A percentile compares a stretch with the other conserved stretches of the same genome.
These are phyloP conservation scores for Cryptus armator DNA, from an alignment of 2,888 invertebrate genomes.

Conservation along the genomic window DNA sequence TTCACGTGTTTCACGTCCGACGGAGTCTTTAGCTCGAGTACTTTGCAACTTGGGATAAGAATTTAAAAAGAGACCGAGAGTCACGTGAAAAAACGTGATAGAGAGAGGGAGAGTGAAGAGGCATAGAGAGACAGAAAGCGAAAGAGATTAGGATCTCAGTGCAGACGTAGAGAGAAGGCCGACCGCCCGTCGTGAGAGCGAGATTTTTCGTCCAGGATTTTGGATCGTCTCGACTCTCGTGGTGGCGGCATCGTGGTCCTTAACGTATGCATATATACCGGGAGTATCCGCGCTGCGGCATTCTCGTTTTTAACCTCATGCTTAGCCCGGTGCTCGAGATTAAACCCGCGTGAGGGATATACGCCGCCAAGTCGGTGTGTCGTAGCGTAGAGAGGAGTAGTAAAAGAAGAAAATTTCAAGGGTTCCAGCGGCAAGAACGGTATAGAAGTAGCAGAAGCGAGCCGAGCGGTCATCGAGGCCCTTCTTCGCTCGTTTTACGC, in stretches of 20 bases:
- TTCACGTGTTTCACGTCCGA: constrained; percentile 13
- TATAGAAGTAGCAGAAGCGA: constrained; percentile 26
- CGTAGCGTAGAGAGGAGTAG: constrained; percentile 5
- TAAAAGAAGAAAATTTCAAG: not conserved
- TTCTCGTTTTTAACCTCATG: constrained; percentile 44
- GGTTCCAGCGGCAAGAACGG: not conserved
- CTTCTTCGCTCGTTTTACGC: constrained; percentile 48
- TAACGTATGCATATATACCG: constrained; percentile 17
- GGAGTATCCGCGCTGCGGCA: constrained; percentile 13
- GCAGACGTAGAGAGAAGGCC: constrained; percentile 46
- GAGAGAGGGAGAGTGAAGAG: constrained; percentile 28
- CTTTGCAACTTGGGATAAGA: constrained; percentile 36
- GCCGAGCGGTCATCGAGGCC: constrained; percentile 35
- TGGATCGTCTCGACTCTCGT: constrained; percentile 47
- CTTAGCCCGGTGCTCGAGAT: constrained; percentile 49
- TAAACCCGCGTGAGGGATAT: constrained; percentile 41
- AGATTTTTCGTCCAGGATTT: constrained; percentile 63
- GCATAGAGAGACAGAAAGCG: constrained; percentile 29
- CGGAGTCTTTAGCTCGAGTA: constrained; percentile 31
- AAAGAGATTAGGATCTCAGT: constrained; percentile 64
- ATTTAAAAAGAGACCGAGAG: not conserved
- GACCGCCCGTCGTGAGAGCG: constrained; percentile 69
- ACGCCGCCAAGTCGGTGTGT: not conserved
- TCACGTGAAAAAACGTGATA: constrained; percentile 38
- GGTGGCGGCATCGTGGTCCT: constrained; percentile 38